Base-by-base conservation (phyloP, 2,888 invertebrate species). In the Tholera decimalis region DNA sequence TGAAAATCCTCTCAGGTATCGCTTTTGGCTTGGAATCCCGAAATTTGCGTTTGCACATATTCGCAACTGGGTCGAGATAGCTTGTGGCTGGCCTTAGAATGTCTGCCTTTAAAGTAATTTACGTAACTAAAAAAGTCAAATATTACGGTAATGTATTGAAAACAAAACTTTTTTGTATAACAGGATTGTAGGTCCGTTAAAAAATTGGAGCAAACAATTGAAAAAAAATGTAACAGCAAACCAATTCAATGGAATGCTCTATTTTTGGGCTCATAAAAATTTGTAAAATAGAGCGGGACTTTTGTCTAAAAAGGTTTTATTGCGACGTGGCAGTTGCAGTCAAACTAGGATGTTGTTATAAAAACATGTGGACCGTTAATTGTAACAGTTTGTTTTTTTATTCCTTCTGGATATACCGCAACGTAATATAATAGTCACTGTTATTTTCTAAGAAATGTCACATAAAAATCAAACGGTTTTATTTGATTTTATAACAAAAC, bases 251-350 rank as follows among this genome's bases (percentile, higher is more conserved):
- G 64, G 77, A 72, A 73, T 88, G 90, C 85, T 90, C 90, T 84
- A 90, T 86, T 88, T 88, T 79, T 73, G 61, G 79, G 80, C 47
- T 83, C 81, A 75, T 90, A 88, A 91, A 90, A 89, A 89, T 88
- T 86, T 85, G 82, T 84, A 86, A 93, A 91, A 92, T 92, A 86
- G 93, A 92, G 91, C 94, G 90, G 69, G 70, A 70, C 76, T 82
- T 85, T 89, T 90, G 87, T 90, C 69, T 82, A 65, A 62, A 71
- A 66, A 76, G 67, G 49, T 76, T 84, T 85, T 87, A 80, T 73
- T 73, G 72, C 64, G 56, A 55, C 71, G 68, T 63, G 53, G 68
- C 68, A 68, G 72, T 66, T 64, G 77, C 65, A 79, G 77, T 73
- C 82, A 74, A 80, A 73, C 63, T 41, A 46, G 43, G 41, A 15